Evolutionary conservation across 2,888 invertebrate species (phyloP), one percentile per base, ranked within the genome.

Genomic region (Eudasyphora cyanicolor): DNA sequence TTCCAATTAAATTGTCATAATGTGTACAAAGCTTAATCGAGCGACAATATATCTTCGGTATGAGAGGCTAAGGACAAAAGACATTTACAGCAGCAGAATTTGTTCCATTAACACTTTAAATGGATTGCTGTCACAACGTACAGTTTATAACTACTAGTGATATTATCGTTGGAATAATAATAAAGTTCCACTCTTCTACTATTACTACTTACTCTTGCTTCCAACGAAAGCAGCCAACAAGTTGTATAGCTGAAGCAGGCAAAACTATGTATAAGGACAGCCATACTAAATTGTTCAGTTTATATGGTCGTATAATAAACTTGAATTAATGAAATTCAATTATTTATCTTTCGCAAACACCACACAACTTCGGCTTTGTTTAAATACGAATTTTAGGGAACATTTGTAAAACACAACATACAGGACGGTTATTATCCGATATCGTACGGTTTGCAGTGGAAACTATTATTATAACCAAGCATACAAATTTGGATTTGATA

Each of bases 281-380:
- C n/a, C n/a, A n/a, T n/a, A 45, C 7, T 12, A 8, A 57, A 24
- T 57, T 14, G 57, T 54, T 54, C 5, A 57, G 57, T 57, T 27
- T 57, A 10, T 12, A 57, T 12, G 57, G 14, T 27, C 12, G 10
- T 5, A 57, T 4, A 57, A 60, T 32, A 60, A 60, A 60, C 29
- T 32, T 60, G 60, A 60, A 60, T 60, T 60, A 60, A 60, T 60
- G 29, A 60, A 60, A 60, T 60, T 60, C 60, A 60, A 60, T 60
- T 60, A 60, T 60, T 60, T 60, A 60, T 60, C 60, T 60, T 32
- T 60, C n/a, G n/a, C 60, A 60, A n/a, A 60, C 60, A 57, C 29
- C n/a, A n/a, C n/a, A n/a, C 29, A 60, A n/a, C n/a, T n/a, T 32
- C 29, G 60, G 32, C 60, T 60, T 60, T 60, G 60, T 29, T 60